These are phyloP conservation scores for Sussaba pulchella DNA, from an alignment of 2,888 invertebrate genomes.

Conservation along the genomic window DNA sequence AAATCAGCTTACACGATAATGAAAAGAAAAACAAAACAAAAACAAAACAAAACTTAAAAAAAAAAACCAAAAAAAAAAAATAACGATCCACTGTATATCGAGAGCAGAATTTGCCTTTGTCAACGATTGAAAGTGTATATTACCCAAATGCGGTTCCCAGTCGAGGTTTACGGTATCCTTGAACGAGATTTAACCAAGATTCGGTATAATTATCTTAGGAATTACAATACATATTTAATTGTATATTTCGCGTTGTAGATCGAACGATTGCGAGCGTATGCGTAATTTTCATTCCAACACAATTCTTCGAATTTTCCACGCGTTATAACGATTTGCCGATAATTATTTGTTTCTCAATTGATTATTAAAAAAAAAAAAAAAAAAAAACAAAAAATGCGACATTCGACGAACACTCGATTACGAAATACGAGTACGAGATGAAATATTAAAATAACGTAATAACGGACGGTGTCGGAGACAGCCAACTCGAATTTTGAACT, in stretches of 20 bases:
- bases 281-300: constrained; percentile 28
- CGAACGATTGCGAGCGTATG: constrained; percentile 35
- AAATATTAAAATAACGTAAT: constrained; percentile 34
- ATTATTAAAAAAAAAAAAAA: constrained; percentile 36
- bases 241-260: constrained; percentile 40
- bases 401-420: constrained; percentile 53
- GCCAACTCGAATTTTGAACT: constrained; percentile 51
- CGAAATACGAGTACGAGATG: constrained; percentile 35
- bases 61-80: not conserved
- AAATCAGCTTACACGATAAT: constrained; percentile 44
- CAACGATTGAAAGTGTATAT: constrained; percentile 63
- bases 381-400: too few species aligned
- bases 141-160: constrained; percentile 47
- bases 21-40: not conserved
- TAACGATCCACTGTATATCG: constrained; percentile 41
- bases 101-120: constrained; percentile 61
- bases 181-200: constrained; percentile 34
- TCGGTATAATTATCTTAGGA: constrained; percentile 40
- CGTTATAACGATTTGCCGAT: constrained; percentile 3
- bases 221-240: constrained; percentile 39
- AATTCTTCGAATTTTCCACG: constrained; percentile 20
- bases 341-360: constrained; percentile 27
- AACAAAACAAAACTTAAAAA: too few species aligned
- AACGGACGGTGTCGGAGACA: constrained; percentile 47
- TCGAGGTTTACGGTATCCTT: constrained; percentile 39